Evolutionary conservation across 1,140 invertebrate genomes (phyloP), one percentile per base, ranked within the genome.

Genomic region (Phthorimaea operculella): DNA sequence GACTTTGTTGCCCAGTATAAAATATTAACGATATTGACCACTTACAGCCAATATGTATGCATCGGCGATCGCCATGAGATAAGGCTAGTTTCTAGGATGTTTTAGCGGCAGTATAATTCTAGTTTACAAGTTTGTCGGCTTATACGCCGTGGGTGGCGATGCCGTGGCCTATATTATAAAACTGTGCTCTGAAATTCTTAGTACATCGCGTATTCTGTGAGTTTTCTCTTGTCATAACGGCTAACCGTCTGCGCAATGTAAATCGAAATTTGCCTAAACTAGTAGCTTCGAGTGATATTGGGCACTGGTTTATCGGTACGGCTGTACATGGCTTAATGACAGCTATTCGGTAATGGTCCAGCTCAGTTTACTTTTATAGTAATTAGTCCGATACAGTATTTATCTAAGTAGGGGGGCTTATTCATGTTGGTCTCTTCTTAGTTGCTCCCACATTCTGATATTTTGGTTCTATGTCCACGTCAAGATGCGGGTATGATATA

Each of bases 351-450:
- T 78, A 82, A 79, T 78, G 71, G 71, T 59, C 56, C 68, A 63
- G 64, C 64, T 58, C 70, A 71, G 66, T 65, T 65, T 68, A 72
- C 70, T 74, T 79, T 79, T 78, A 83, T 79, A 76, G 79, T 83
- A 83, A 83, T 83, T 83, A 83, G 76, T 72, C 55, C 59, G 69
- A 75, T 76, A 68, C 68, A 74, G 74, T 83, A 81, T 83, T 83
- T 81, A 75, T 75, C 21, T 28, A 28, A 28, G 21, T n/a, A n/a
- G n/a, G n/a, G n/a, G 6, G 21, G 21, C 2, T 28, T 28, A 28
- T 28, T 28, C 6, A 2, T 28, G 6, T 28, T 28, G 21, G 21
- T 28, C 21, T 28, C 21, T 28, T 28, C 21, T 28, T 6, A 28
- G 21, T 28, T 28, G 21, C 21, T 28, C 21, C 21, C 21, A 4